phyloP scores from a whole-genome alignment of 2,113 vertebrate genomes.

The Toxotes jaculatrix region DNA sequence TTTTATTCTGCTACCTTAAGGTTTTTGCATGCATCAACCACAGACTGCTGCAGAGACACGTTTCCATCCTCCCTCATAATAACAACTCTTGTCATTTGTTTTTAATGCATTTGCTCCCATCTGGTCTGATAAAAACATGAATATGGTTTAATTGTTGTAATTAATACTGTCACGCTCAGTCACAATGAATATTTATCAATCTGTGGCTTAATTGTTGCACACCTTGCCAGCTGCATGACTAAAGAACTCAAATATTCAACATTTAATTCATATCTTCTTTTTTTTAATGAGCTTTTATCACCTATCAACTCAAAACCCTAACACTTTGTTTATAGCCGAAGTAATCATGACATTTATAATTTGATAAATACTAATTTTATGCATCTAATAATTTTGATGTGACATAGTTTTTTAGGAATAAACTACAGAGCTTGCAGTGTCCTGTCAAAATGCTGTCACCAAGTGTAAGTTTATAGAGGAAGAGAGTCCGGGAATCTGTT shows the following conservation, averaged over 20 bases:
- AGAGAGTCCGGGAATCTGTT: slow-evolving; percentile 26
- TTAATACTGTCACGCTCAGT: slow-evolving; percentile 14
- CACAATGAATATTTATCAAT: slow-evolving; percentile 2
- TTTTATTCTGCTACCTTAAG: not conserved
- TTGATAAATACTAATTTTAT: not conserved
- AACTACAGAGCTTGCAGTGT: not conserved
- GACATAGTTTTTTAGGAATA: not conserved
- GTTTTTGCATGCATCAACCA: not conserved
- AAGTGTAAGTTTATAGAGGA: slow-evolving; percentile 9
- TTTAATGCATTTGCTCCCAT: slow-evolving; percentile 19
- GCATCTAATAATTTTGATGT: not conserved
- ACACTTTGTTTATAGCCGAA: not conserved
- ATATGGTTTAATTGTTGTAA: slow-evolving; percentile 29
- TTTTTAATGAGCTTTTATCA: slow-evolving; percentile 5
- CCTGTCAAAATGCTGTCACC: not conserved
- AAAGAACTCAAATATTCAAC: slow-evolving; percentile 10
- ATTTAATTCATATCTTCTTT: not conserved
- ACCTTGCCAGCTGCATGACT: slow-evolving; percentile 21
- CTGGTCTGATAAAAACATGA: slow-evolving; percentile 34
- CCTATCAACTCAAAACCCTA: not conserved
- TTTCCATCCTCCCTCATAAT: not conserved
- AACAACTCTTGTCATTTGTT: not conserved
- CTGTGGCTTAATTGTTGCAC: slow-evolving; percentile 15
- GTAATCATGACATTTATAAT: not conserved
- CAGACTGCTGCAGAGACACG: not conserved